phyloP scores from a whole-genome alignment of 2,113 vertebrate genomes.

The Erinaceus europaeus region DNA sequence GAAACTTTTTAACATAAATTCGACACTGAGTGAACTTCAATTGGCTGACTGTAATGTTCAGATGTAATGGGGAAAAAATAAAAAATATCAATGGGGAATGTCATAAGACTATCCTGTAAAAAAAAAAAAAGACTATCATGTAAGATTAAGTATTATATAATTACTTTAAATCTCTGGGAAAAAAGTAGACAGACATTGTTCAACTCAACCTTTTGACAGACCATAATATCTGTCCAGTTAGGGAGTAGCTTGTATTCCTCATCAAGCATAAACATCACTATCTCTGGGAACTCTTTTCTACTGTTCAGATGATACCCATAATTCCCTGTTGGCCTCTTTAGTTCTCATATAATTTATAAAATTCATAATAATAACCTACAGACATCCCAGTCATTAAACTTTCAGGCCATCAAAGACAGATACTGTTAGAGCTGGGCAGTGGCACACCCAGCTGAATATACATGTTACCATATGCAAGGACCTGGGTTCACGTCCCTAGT shows the following conservation, averaged over 20 bases:
- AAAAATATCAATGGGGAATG: background rate
- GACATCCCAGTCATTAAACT: background rate
- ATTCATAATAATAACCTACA: background rate
- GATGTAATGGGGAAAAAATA: background rate
- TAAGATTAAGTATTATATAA: background rate
- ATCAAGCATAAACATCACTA: background rate
- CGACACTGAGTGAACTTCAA: background rate
- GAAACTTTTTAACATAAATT: background rate
- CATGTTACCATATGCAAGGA: no score
- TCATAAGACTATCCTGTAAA: background rate
- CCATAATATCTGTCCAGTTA: background rate
- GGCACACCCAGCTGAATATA: no score
- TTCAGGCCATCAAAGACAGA: background rate
- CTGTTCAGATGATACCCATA: no score
- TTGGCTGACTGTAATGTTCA: background rate
- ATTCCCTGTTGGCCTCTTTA: background rate
- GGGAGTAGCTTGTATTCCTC: background rate
- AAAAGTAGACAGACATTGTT: background rate
- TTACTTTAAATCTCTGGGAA: background rate
- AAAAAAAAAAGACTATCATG: background rate
- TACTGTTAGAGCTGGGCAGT: no score
- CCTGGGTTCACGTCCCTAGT: no score
- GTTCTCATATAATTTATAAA: background rate
- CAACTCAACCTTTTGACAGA: background rate
- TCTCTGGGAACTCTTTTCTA: background rate